These are phyloP conservation scores for Cryptus armator DNA, from an alignment of 2,888 invertebrate species.

Conservation along the genomic window DNA sequence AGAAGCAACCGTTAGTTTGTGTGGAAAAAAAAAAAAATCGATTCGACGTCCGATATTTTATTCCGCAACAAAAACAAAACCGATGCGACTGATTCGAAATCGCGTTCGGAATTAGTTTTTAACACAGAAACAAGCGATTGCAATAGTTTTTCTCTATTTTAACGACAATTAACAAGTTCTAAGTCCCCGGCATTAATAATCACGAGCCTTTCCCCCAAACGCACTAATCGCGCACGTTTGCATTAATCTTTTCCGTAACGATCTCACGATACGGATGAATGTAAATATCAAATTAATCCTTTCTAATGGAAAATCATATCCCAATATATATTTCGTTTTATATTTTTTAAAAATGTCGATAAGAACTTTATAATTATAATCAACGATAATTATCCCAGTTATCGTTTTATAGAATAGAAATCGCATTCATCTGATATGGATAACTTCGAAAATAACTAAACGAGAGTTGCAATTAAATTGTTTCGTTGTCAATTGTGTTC, in stretches of 20 bases:
- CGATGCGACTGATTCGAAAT: too few relatives aligned
- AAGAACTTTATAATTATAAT: not conserved
- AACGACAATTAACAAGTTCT: slow-evolving; percentile 24
- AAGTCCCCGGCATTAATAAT: slow-evolving; percentile 21
- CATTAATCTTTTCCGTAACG: slow-evolving; percentile 36
- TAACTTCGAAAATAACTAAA: not conserved
- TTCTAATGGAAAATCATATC: not conserved
- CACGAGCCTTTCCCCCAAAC: slow-evolving; percentile 22
- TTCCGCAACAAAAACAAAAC: not conserved
- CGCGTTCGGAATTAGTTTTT: not conserved
- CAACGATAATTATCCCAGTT: not conserved
- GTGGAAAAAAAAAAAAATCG: not conserved
- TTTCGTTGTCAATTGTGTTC: slow-evolving; percentile 27
- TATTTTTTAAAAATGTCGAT: not conserved
- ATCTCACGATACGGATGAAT: slow-evolving; percentile 47
- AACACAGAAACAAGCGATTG: not conserved
- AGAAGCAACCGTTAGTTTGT: slow-evolving; percentile 3
- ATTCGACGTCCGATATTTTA: not conserved
- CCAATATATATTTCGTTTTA: not conserved
- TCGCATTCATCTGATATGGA: slow-evolving; percentile 42
- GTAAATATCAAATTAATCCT: slow-evolving; percentile 14
- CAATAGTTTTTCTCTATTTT: not conserved
- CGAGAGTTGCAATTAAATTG: not conserved
- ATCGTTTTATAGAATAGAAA: not conserved
- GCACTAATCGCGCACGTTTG: slow-evolving; percentile 60